phyloP scores from a whole-genome alignment of 2,888 invertebrate species.

The Ormyrus pomaceus region DNA sequence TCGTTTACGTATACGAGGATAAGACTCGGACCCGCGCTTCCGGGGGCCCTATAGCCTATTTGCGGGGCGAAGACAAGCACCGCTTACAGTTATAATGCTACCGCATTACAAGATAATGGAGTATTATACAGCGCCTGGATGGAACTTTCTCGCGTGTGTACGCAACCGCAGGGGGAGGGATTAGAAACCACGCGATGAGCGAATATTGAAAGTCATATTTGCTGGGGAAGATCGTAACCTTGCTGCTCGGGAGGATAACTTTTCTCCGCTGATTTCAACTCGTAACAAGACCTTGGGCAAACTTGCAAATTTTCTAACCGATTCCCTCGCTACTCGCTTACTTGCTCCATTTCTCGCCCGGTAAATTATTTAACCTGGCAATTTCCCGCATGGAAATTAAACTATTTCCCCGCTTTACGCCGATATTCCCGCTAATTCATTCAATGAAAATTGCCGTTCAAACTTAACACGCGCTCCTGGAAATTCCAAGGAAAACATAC shows the following conservation, averaged over 20 bases:
- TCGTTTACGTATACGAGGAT: conserved; percentile 55
- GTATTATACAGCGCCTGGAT: conserved; percentile 60
- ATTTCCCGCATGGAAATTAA: too few species aligned
- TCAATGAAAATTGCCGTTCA: too few species aligned
- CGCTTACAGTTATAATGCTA: conserved; percentile 70
- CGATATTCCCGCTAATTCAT: too few species aligned
- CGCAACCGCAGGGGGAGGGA: conserved; percentile 2
- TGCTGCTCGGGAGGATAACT: conserved; percentile 20
- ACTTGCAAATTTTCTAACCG: too few species aligned
- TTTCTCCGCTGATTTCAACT: background rate
- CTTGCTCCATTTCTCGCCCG: too few species aligned
- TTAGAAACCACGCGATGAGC: conserved; percentile 46
- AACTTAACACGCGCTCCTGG: background rate
- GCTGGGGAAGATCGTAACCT: conserved; percentile 22
- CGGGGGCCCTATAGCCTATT: conserved; percentile 29
- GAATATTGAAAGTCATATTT: conserved; percentile 57
- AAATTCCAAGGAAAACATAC: too few species aligned
- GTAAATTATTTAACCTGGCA: too few species aligned
- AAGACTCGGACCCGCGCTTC: conserved; percentile 26
- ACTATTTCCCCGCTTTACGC: too few species aligned
- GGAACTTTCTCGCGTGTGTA: conserved; percentile 17
- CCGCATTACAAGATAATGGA: conserved; percentile 70
- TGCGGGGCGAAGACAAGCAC: conserved; percentile 63
- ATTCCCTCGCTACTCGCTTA: too few species aligned
- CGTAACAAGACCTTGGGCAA: too few species aligned